Percentiles rank a stretch among this genome's conserved stretches.
Conservation (phyloP, 1,140 invertebrate genomes). For the Condylostylus longicornis region DNA sequence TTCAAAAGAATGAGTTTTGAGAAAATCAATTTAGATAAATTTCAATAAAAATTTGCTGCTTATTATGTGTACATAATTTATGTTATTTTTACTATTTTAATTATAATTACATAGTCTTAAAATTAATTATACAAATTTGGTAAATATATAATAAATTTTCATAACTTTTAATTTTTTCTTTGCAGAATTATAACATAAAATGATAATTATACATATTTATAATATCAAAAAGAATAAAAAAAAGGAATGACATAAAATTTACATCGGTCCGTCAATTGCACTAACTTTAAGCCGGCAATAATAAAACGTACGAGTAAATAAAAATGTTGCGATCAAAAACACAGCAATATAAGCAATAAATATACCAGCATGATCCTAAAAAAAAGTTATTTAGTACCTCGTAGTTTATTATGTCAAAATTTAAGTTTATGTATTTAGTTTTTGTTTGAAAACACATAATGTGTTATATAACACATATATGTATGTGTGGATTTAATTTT, state of each 20-base stretch:
- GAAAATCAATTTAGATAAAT: too few relatives aligned
- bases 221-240: slow-evolving; percentile 32
- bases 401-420: not conserved
- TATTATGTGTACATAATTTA: too few relatives aligned
- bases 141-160: too few relatives aligned
- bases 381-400: slow-evolving; percentile 12
- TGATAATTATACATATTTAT: too few relatives aligned
- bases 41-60: too few relatives aligned
- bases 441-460: not conserved
- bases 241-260: slow-evolving; percentile 28
- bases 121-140: too few relatives aligned
- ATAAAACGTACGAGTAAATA: slow-evolving; percentile 65
- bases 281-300: slow-evolving; percentile 84
- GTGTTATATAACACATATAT: not conserved
- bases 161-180: too few relatives aligned
- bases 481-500: too few relatives aligned
- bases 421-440: not conserved
- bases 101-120: too few relatives aligned
- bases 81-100: too few relatives aligned
- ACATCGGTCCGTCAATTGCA: slow-evolving; percentile 68
- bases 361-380: slow-evolving; percentile 51
- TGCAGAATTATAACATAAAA: too few relatives aligned
- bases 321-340: slow-evolving; percentile 56
- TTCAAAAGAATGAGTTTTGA: too few relatives aligned
- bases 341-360: slow-evolving; percentile 71